Evolutionary conservation across 1,140 invertebrate genomes (phyloP).

Genomic region (Chrysomallon squamiferum): DNA sequence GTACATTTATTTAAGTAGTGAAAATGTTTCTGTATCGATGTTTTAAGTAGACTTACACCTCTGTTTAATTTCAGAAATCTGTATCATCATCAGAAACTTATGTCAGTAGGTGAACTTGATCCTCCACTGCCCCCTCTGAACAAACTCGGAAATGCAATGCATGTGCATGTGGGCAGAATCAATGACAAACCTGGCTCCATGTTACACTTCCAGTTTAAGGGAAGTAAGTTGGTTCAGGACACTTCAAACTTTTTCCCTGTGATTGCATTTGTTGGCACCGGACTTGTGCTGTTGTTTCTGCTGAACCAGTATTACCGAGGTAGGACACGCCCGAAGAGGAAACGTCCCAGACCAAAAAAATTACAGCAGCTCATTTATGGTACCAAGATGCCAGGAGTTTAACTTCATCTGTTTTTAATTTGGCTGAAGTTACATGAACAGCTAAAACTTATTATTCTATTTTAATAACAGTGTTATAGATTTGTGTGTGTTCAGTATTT

Average conservation of each 20-base stretch:
- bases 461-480: no score
- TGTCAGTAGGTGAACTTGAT: constrained; percentile 67
- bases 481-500: no score
- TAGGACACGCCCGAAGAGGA: constrained; percentile 40
- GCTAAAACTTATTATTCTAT: no score
- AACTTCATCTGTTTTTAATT: constrained; percentile 19
- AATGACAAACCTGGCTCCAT: constrained; percentile 15
- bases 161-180: constrained; percentile 12
- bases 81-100: constrained; percentile 76
- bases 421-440: no score
- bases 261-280: constrained; percentile 51
- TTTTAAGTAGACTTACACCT: no score
- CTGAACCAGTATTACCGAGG: constrained; percentile 51
- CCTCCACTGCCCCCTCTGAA: constrained; percentile 17
- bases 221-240: constrained; percentile 22
- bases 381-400: constrained; percentile 42
- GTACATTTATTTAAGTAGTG: no score
- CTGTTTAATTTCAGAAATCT: constrained; percentile 70
- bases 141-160: constrained; percentile 12
- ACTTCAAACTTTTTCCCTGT: constrained; percentile 43
- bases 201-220: constrained; percentile 6
- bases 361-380: constrained; percentile 33
- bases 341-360: constrained; percentile 35
- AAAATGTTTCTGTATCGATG: no score
- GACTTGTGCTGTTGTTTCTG: constrained; percentile 50